Evolutionary conservation across 2,888 invertebrate genomes (phyloP), one percentile per base, ranked within the genome.

Genomic region (Yponomeuta malinellus): DNA sequence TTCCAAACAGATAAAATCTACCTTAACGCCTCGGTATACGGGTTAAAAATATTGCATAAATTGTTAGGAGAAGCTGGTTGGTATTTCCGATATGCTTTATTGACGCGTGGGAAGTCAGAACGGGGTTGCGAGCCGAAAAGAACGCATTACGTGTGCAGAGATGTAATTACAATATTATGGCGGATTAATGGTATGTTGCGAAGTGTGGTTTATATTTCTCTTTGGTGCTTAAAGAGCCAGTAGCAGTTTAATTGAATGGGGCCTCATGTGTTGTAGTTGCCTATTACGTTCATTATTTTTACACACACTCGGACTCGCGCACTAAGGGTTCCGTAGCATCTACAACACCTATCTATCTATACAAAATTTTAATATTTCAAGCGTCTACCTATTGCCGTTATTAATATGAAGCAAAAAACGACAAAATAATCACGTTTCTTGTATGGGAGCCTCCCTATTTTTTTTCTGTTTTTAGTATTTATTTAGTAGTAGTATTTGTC

Each of bases 81-180:
- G 37, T 12, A 64, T 64, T 48, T 69, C 23, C 48, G 69, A 70
- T 68, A 74, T 71, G 72, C 71, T 74, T 75, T 73, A 75, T 73
- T 72, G 64, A 70, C 65, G 66, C 72, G 75, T 76, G 76, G 73
- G 74, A 75, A 74, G 74, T 70, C 68, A 73, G 73, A 74, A 72
- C 72, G 73, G 72, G 70, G 67, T 74, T 75, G 72, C 73, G 67
- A 72, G 31, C 65, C 12, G 12, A 71, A 73, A 73, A 71, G 71
- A 71, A 37, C 37, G 37, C 33, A 2, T 64, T 64, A 52, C 52
- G 64, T 64, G 64, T 64, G 10, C 5, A 10, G 31, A 64, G 65
- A 65, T 33, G 10, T 65, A 68, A 48, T 48, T 68, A 68, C 68
- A 43, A 43, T 68, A 68, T 15, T 33, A 68, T 33, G 43, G 23